Evolutionary conservation across 2,888 invertebrate species (phyloP).

Genomic region (Xestoiulus laeticollis): DNA sequence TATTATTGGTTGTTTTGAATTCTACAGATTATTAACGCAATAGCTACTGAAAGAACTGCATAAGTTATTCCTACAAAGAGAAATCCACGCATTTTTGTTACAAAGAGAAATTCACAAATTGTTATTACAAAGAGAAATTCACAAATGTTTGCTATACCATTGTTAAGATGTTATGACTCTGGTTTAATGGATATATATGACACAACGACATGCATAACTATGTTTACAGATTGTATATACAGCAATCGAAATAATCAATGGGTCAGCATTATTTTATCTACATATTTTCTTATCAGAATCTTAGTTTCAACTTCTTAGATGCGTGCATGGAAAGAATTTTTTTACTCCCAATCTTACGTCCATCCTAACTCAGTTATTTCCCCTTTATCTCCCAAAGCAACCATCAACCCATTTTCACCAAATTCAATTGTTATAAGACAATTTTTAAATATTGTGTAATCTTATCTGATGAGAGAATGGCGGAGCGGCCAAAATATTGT

Average conservation of each 20-base stretch:
- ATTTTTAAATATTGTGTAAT: background rate
- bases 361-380: background rate
- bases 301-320: background rate
- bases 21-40: too few relatives aligned
- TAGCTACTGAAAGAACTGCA: too few relatives aligned
- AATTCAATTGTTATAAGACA: background rate
- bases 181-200: too few relatives aligned
- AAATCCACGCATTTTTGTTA: too few relatives aligned
- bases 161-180: too few relatives aligned
- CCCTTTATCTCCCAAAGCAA: background rate
- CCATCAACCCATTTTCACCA: background rate
- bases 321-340: background rate
- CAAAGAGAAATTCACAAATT: too few relatives aligned
- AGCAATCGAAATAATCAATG: background rate
- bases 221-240: background rate
- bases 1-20: too few relatives aligned
- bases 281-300: background rate
- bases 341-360: background rate
- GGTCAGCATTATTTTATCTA: background rate
- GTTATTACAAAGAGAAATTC: too few relatives aligned
- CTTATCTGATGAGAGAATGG: background rate
- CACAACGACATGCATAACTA: too few relatives aligned
- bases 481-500: background rate
- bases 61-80: too few relatives aligned
- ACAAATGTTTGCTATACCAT: too few relatives aligned